Evolutionary conservation across 1,140 invertebrate genomes (phyloP), one percentile per base, ranked within the genome.

Genomic region (Pemphigus obesinymphae): DNA sequence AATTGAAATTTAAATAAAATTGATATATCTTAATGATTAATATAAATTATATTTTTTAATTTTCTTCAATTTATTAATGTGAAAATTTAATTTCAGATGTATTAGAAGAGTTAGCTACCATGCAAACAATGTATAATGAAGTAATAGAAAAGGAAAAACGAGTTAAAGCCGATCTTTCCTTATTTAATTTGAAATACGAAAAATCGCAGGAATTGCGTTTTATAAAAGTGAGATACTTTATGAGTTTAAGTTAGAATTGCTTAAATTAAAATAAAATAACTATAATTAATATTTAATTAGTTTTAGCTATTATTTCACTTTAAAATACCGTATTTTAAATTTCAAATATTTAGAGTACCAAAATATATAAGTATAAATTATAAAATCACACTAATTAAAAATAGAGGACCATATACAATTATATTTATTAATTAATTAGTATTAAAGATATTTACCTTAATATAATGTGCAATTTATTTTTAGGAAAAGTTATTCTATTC

Each of bases 121-220:
- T 80, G 55, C 20, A 63, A 11, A 1, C n/a, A 1, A 58, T n/a
- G 45, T 43, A 58, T 26, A 26, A 23, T 40, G 0, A 29, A 80
- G 10, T 80, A 17, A 40, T 61, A 43, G 23, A 0, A 0, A 26
- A 40, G 15, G 55, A 63, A 63, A 58, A 63, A n/a, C 31, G 45
- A 63, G 43, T 80, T 8, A 61, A 45, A 63, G 3, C n/a, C 4
- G 58, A 80, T 43, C 55, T 80, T 43, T 23, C 34, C 11, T 8
- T 63, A 45, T 80, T 80, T 29, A 40, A 58, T 61, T n/a, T 80
- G 0, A 61, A 80, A 80, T 63, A 63, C 43, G n/a, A 23, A 20
- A 37, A 37, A 45, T 23, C 55, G 31, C 10, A 5, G 0, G 23
- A 23, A 29, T 29, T 45, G 17, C 26, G 45, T 40, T 20, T 80